Percentiles rank a stretch among this genome's conserved stretches.
Evolutionary conservation across 2,888 invertebrate species (phyloP).

Genomic region (Tryphoninae sp.): DNA sequence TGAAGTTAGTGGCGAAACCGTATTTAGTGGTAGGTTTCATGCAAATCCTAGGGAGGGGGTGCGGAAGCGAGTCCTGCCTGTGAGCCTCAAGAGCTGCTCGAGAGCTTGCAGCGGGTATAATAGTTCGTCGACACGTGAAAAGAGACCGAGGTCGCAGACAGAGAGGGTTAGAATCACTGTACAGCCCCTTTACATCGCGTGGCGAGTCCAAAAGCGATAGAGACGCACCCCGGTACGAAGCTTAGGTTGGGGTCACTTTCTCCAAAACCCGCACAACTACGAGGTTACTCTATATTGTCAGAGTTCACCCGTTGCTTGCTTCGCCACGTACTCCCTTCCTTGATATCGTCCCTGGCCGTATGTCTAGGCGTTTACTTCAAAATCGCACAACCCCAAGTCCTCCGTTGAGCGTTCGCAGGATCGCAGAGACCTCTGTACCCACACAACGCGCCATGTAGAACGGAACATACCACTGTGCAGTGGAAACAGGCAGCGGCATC

Average conservation of each 20-base stretch:
- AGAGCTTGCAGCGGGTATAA: background rate
- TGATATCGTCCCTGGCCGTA: conserved; percentile 33
- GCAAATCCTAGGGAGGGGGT: conserved; percentile 42
- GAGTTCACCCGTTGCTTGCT: conserved; percentile 25
- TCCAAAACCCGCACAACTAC: background rate
- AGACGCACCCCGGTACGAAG: background rate
- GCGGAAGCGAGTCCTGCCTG: background rate
- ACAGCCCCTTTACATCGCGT: background rate
- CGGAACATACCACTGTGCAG: conserved; percentile 11
- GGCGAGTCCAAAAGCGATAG: conserved; percentile 3
- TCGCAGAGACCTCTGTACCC: conserved; percentile 11
- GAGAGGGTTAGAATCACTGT: background rate
- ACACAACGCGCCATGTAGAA: background rate
- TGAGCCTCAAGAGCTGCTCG: conserved; percentile 9
- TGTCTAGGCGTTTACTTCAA: conserved; percentile 51
- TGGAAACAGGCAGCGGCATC: conserved; percentile 16
- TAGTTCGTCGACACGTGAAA: conserved; percentile 3
- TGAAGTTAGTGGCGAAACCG: conserved; percentile 42
- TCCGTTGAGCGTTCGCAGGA: conserved; percentile 9
- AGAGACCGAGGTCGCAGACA: background rate
- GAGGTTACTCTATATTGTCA: conserved; percentile 22
- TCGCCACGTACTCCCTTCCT: conserved; percentile 7
- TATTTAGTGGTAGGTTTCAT: conserved; percentile 46
- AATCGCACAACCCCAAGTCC: conserved; percentile 29
- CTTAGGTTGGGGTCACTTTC: conserved; percentile 16